phyloP scores from a whole-genome alignment of 2,888 invertebrate species.

The Tipula confusa region DNA sequence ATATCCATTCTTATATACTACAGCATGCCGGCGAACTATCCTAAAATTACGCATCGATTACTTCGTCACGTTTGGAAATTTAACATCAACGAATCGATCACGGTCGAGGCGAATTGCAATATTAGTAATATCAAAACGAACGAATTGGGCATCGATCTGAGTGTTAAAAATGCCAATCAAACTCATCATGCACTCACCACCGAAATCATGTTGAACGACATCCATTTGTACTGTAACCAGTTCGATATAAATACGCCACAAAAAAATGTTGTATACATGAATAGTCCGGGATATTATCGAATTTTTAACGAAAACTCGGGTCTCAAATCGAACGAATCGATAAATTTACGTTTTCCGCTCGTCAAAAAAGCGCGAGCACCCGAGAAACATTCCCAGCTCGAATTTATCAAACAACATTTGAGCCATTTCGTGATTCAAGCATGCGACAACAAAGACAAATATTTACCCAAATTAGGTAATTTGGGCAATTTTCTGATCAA shows the following conservation, averaged over 20 bases:
- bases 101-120: slow-evolving; percentile 52
- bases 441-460: slow-evolving; percentile 33
- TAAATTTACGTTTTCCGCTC: slow-evolving; percentile 46
- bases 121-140: slow-evolving; percentile 54
- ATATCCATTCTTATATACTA: slow-evolving; percentile 72
- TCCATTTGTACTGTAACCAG: slow-evolving; percentile 45
- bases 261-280: slow-evolving; percentile 26
- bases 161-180: slow-evolving; percentile 65
- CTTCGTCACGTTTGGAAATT: slow-evolving; percentile 63
- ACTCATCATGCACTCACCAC: slow-evolving; percentile 52
- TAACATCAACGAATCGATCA: slow-evolving; percentile 58
- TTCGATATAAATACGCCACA: slow-evolving; percentile 41
- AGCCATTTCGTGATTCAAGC: slow-evolving; percentile 39
- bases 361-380: slow-evolving; percentile 34
- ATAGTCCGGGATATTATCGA: slow-evolving; percentile 33
- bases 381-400: not conserved
- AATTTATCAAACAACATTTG: slow-evolving; percentile 38
- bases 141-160: slow-evolving; percentile 60
- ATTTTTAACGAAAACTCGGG: slow-evolving; percentile 40
- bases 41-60: slow-evolving; percentile 50
- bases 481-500: slow-evolving; percentile 46
- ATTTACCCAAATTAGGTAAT: slow-evolving; percentile 41
- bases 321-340: slow-evolving; percentile 44
- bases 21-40: slow-evolving; percentile 51
- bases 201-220: slow-evolving; percentile 44